A percentile compares a stretch with the other conserved stretches of the same genome.
Conservation (phyloP, 1,140 invertebrate genomes). For the Phortica variegata region DNA sequence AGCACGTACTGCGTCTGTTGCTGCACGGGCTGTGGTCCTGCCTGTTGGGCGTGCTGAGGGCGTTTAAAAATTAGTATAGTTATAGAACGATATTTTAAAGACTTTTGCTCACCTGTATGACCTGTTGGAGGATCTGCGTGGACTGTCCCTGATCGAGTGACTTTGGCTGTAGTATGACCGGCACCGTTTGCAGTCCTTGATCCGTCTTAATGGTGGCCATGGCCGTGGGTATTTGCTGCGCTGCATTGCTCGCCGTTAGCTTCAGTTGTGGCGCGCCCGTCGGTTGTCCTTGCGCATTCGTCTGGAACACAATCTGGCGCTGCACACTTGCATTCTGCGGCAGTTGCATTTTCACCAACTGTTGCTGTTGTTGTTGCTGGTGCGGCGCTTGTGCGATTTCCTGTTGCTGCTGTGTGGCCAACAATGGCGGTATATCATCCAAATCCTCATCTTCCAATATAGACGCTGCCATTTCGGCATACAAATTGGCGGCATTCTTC, state of each 20-base stretch:
- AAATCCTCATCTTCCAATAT: slow-evolving; percentile 71
- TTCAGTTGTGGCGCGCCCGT: slow-evolving; percentile 30
- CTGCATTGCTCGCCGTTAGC: too few relatives aligned
- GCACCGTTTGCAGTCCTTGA: slow-evolving; percentile 57
- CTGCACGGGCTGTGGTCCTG: too few relatives aligned
- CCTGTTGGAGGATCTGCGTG: slow-evolving; percentile 21
- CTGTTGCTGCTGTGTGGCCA: too few relatives aligned
- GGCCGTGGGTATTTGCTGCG: too few relatives aligned
- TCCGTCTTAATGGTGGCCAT: slow-evolving; percentile 56
- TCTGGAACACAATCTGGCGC: slow-evolving; percentile 32
- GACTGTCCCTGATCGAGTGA: slow-evolving; percentile 35
- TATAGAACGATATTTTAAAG: too few relatives aligned
- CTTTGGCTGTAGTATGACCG: slow-evolving; percentile 59
- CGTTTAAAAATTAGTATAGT: too few relatives aligned
- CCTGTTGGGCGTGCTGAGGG: slow-evolving; percentile 12
- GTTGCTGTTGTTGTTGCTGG: slow-evolving; percentile 19
- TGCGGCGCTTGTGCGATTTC: slow-evolving; percentile 15
- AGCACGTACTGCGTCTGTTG: slow-evolving; percentile 51
- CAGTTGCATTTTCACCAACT: slow-evolving; percentile 36
- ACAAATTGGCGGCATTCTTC: slow-evolving; percentile 70
- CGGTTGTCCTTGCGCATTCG: slow-evolving; percentile 10
- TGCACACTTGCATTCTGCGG: slow-evolving; percentile 5
- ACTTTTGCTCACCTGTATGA: too few relatives aligned
- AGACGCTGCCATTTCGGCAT: slow-evolving; percentile 70
- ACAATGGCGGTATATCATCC: slow-evolving; percentile 58